Base-by-base conservation (phyloP, 2,113 vertebrate species). In the Chascanopsetta lugubris region DNA sequence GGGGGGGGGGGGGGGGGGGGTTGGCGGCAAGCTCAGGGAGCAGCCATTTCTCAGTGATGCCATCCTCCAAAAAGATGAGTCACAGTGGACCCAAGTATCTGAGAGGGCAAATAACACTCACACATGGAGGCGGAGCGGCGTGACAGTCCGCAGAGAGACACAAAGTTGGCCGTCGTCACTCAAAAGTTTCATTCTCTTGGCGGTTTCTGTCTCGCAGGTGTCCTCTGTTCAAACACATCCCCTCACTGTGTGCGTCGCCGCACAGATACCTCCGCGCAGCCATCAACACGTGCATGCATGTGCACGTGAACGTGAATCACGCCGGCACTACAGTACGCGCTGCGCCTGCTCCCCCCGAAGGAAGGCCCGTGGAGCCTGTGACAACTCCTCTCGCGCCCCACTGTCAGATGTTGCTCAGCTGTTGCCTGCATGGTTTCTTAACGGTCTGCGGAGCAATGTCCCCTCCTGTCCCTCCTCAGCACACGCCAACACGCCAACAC, bases 371-470 rank as follows among this genome's bases (percentile, higher is more conserved):
- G 75, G 64, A 69, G 50, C 30, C 77, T 56, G 68, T 49, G 56
- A 85, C 67, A 70, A 66, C 85, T 69, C 56, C 72, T 59, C 38
- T 71, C 65, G 71, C 55, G 65, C 45, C 68, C 71, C 21, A 1
- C 66, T 79, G 69, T 77, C 75, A 72, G 54, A 65, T 46, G 22
- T 61, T 77, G 83, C 71, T 77, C 75, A 69, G 65, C 76, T 79
- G 68, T 67, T 80, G 73, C 57, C 79, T 72, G 20, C 51, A 47
- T 50, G 46, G 62, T 79, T 67, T 65, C 78, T 82, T 87, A 76
- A 89, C 72, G 70, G 84, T 85, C 84, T 61, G 55, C 27, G 47
- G 73, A 87, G 82, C 87, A 85, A 79, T 84, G 69, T 71, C 20
- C 64, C 69, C 54, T 78, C 51, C 74, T 79, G 86, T 82, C 79